These are phyloP conservation scores for Geophilus truncorum DNA, from an alignment of 2,888 invertebrate species.

Conservation along the genomic window DNA sequence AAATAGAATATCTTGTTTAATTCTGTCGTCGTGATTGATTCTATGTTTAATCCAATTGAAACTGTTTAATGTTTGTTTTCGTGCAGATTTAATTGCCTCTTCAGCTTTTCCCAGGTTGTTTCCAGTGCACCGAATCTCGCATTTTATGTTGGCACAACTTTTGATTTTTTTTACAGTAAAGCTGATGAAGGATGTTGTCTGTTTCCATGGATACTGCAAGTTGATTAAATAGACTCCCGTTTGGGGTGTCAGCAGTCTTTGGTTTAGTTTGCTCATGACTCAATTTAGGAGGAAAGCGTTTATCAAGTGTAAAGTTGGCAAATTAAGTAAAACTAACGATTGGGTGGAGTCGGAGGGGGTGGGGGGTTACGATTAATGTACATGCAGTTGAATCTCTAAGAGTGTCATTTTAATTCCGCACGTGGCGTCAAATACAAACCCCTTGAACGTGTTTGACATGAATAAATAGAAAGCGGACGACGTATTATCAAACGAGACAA, in stretches of 20 bases:
- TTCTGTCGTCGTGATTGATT: no score
- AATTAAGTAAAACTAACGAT: conserved; percentile 19
- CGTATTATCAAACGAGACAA: conserved; percentile 11
- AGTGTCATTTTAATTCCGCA: neutral
- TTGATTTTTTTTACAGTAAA: neutral
- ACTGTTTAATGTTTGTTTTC: neutral
- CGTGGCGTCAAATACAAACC: conserved; percentile 10
- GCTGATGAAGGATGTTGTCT: neutral
- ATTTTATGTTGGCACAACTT: neutral
- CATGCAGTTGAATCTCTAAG: neutral
- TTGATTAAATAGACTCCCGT: conserved; percentile 7
- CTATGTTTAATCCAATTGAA: no score
- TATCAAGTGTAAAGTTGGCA: conserved; percentile 25
- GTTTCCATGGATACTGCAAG: neutral
- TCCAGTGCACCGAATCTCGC: neutral
- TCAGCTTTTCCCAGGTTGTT: neutral
- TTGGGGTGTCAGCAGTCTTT: conserved; percentile 8
- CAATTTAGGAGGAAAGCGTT: conserved; percentile 10
- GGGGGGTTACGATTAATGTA: neutral
- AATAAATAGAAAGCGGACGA: neutral
- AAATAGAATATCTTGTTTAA: no score
- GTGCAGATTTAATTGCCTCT: neutral
- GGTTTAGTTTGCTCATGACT: conserved; percentile 6
- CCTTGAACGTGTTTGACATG: neutral
- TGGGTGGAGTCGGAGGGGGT: neutral